phyloP scores from a whole-genome alignment of 2,797 vertebrate species.

The Myripristis jacobus region DNA sequence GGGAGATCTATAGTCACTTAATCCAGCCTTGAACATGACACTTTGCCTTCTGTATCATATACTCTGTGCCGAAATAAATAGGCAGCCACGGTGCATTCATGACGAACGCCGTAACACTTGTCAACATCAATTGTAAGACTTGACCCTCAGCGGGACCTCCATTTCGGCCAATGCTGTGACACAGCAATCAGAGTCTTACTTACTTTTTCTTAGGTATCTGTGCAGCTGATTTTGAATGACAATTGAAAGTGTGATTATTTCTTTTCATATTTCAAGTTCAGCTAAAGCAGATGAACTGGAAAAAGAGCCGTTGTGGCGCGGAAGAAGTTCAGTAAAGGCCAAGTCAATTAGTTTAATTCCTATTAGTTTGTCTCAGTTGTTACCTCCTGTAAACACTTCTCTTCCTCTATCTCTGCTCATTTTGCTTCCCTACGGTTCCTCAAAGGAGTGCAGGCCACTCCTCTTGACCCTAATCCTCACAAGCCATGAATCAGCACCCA shows the following conservation, averaged over 20 bases:
- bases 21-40: conserved; percentile 1
- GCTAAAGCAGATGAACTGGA: not conserved
- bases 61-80: not conserved
- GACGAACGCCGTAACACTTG: not conserved
- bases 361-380: conserved; percentile 16
- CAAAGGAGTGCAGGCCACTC: conserved; percentile 12
- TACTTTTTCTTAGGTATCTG: not conserved
- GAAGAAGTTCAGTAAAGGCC: not conserved
- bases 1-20: not conserved
- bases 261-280: conserved; percentile 11
- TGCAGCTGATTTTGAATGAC: too few species aligned
- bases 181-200: too few species aligned
- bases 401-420: conserved; percentile 1
- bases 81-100: not conserved
- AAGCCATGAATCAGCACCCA: conserved; percentile 49
- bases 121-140: not conserved
- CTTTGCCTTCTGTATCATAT: not conserved
- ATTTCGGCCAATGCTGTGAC: too few species aligned
- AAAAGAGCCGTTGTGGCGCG: not conserved
- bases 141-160: not conserved
- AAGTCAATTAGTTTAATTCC: not conserved
- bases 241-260: too few species aligned
- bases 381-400: conserved; percentile 15
- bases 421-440: conserved; percentile 14
- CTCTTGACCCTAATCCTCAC: conserved; percentile 51